Percentiles rank a stretch among this genome's conserved stretches.
phyloP scores from a whole-genome alignment of 2,888 invertebrate species.

The Trichopria drosophilae region DNA sequence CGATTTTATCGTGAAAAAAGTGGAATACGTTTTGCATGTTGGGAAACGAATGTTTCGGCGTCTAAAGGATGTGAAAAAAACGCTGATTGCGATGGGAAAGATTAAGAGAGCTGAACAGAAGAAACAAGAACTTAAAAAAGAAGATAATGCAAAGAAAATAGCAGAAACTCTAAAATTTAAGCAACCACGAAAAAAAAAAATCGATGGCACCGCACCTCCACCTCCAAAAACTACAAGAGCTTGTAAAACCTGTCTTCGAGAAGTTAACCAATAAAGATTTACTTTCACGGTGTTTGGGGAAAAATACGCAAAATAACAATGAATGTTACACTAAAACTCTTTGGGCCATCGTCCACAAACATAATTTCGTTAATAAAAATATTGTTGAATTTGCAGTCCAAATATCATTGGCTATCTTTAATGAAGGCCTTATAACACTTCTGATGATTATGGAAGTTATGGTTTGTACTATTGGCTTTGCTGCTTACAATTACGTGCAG shows the following conservation, averaged over 20 bases:
- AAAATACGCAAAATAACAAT: conserved; percentile 24
- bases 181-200: conserved; percentile 10
- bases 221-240: conserved; percentile 17
- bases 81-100: conserved; percentile 6
- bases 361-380: conserved; percentile 10
- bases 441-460: conserved; percentile 34
- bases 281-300: conserved; percentile 10
- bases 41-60: conserved; percentile 18
- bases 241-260: conserved; percentile 17
- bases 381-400: conserved; percentile 14
- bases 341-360: conserved; percentile 20
- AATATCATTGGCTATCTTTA: too few relatives aligned
- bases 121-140: conserved; percentile 17
- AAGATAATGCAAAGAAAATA: too few relatives aligned
- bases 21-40: conserved; percentile 18
- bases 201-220: too few relatives aligned
- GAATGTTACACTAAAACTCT: conserved; percentile 21
- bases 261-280: conserved; percentile 9
- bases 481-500: too few relatives aligned
- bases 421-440: too few relatives aligned
- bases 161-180: too few relatives aligned
- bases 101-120: conserved; percentile 2
- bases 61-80: conserved; percentile 19
- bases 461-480: too few relatives aligned
- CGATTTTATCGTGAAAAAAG: conserved; percentile 16